phyloP scores from a whole-genome alignment of 2,113 vertebrate genomes.

The Hypanus sabinus region DNA sequence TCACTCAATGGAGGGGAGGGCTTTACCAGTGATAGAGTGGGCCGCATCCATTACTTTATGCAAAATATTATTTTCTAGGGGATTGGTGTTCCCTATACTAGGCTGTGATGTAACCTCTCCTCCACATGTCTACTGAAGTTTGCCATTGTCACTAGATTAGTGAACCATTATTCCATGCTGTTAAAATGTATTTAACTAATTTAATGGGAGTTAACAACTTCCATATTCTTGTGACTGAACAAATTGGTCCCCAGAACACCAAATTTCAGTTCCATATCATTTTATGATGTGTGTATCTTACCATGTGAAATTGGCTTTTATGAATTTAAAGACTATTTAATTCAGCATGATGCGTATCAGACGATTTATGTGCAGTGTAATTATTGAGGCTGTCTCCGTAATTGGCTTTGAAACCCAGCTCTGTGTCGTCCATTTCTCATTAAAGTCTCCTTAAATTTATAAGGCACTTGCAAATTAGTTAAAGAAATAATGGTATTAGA shows the following conservation, averaged over 20 bases:
- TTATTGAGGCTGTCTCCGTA: not conserved
- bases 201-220: not conserved
- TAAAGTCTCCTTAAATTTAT: not conserved
- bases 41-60: too few species aligned
- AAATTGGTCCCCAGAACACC: constrained; percentile 3
- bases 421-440: not conserved
- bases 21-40: too few species aligned
- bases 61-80: too few species aligned
- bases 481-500: not conserved
- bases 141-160: not conserved
- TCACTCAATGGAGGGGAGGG: too few species aligned
- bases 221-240: not conserved
- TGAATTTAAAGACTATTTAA: not conserved
- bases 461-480: not conserved
- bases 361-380: not conserved
- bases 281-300: constrained; percentile 9
- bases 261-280: not conserved
- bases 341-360: not conserved
- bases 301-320: constrained; percentile 11
- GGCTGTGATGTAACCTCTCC: too few species aligned
- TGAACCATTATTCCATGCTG: not conserved
- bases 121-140: too few species aligned
- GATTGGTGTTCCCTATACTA: too few species aligned
- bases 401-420: too few species aligned
- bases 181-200: not conserved